phyloP scores from a whole-genome alignment of 2,113 vertebrate species.

The Scortum barcoo region DNA sequence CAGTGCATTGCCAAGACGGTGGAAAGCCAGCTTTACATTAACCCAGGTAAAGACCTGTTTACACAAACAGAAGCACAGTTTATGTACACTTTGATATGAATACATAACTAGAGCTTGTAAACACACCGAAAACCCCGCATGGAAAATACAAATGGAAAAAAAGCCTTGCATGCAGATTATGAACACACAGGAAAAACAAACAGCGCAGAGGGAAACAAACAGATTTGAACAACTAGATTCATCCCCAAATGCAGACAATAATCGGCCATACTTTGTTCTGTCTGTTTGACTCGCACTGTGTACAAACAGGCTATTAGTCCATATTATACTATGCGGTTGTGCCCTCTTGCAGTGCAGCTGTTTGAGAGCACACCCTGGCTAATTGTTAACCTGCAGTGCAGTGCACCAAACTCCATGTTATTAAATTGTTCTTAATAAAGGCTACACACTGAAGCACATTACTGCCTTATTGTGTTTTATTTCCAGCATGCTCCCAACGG shows the following conservation, averaged over 20 bases:
- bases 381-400: conserved; percentile 43
- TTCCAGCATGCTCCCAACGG: conserved; percentile 25
- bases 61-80: conserved; percentile 14
- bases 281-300: not conserved
- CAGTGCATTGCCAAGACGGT: conserved; percentile 97
- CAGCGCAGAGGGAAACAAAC: conserved; percentile 23
- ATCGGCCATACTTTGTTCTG: not conserved
- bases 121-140: not conserved
- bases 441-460: conserved; percentile 33
- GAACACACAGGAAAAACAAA: conserved; percentile 28
- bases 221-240: conserved; percentile 3
- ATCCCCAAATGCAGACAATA: not conserved
- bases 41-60: conserved; percentile 86
- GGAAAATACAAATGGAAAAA: not conserved
- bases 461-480: conserved; percentile 29
- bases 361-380: conserved; percentile 40
- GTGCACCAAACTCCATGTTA: conserved; percentile 29
- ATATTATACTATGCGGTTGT: not conserved
- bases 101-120: not conserved
- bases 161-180: conserved; percentile 2
- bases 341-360: not conserved
- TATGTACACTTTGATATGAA: not conserved
- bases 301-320: conserved; percentile 13
- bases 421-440: conserved; percentile 60
- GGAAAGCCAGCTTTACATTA: conserved; percentile 94